Conservation (phyloP, 2,113 vertebrate species). For the Tachysurus vachellii region DNA sequence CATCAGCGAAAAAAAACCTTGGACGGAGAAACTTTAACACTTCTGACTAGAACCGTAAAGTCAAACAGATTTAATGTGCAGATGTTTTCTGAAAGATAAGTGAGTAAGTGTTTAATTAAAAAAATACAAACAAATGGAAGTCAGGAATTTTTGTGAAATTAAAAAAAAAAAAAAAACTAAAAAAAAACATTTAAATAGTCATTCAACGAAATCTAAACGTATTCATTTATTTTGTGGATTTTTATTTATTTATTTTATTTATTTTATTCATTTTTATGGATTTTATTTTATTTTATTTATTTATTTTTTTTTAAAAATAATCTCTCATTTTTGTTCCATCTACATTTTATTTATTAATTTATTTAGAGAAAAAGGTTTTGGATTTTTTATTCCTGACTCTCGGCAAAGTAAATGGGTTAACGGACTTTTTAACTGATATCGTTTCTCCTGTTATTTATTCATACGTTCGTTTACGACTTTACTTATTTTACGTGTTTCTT, state of each 20-base stretch:
- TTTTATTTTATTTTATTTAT: no score
- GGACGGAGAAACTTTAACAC: neutral
- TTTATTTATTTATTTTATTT: neutral
- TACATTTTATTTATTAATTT: neutral
- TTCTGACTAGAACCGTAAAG: neutral
- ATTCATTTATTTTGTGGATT: no score
- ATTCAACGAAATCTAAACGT: neutral
- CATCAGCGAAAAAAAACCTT: neutral
- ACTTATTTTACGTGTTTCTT: neutral
- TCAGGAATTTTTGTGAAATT: no score
- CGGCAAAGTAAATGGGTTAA: neutral
- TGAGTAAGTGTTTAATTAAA: no score
- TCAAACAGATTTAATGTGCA: no score
- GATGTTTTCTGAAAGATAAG: no score
- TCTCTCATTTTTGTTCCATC: neutral
- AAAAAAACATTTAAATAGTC: no score
- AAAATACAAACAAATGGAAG: no score
- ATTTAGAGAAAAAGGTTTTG: neutral
- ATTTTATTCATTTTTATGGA: no score
- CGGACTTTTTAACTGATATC: no score
- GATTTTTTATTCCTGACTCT: neutral
- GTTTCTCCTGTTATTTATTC: neutral
- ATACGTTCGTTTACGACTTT: neutral
- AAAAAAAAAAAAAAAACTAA: no score
- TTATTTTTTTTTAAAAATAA: neutral